phyloP scores from a whole-genome alignment of 2,888 invertebrate genomes.

The Epinotia nisella region DNA sequence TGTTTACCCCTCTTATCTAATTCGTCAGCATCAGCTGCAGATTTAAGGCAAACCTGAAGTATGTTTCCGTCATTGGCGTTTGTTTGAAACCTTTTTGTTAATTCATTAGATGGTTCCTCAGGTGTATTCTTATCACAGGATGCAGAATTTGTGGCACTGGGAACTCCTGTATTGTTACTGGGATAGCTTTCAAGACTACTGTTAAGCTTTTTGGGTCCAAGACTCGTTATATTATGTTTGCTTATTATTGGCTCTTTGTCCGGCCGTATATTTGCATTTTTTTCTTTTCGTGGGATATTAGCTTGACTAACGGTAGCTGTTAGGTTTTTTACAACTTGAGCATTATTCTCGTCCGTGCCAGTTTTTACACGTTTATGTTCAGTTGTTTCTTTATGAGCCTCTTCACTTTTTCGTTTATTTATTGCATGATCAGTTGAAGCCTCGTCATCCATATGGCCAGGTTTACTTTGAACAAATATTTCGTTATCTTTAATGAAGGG shows the following conservation, averaged over 20 bases:
- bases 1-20: not conserved
- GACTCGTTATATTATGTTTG: not conserved
- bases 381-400: not conserved
- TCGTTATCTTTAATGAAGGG: not conserved
- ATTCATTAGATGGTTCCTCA: not conserved
- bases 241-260: not conserved
- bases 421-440: not conserved
- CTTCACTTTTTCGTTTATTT: slow-evolving; percentile 10
- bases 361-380: not conserved
- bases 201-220: not conserved
- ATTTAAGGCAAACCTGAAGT: not conserved
- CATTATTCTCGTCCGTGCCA: not conserved
- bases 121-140: not conserved
- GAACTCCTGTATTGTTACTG: not conserved
- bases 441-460: not conserved
- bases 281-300: not conserved
- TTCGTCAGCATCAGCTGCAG: not conserved
- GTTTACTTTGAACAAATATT: not conserved
- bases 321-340: not conserved
- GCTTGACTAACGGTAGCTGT: not conserved
- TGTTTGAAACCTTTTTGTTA: not conserved
- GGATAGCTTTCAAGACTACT: not conserved
- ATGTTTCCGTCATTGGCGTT: not conserved
- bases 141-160: not conserved
- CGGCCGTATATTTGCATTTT: not conserved